Percentiles rank a stretch among this genome's conserved stretches.
Conservation (phyloP, 2,888 invertebrate genomes). For the Drosophila histrio region DNA sequence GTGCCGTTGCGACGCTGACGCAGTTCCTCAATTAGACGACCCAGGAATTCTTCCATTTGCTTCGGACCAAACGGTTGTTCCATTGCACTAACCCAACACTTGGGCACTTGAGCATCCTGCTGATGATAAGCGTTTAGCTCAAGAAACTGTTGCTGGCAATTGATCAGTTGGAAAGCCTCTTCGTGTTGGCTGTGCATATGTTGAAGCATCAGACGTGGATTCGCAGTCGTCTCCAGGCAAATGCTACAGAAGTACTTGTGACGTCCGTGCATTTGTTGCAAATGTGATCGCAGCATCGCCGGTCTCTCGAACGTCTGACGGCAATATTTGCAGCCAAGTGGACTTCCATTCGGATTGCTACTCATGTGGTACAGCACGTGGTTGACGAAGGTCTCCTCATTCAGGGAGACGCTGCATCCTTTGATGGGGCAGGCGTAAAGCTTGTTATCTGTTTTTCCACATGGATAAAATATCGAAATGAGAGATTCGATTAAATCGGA, state of each 20-base stretch:
- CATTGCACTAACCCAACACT: slow-evolving; percentile 42
- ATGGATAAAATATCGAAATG: background rate
- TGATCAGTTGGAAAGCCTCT: slow-evolving; percentile 60
- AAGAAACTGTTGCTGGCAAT: slow-evolving; percentile 19
- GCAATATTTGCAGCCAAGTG: slow-evolving; percentile 64
- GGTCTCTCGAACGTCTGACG: slow-evolving; percentile 52
- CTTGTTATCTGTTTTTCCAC: slow-evolving; percentile 51
- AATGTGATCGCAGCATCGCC: slow-evolving; percentile 85
- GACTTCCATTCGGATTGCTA: slow-evolving; percentile 39
- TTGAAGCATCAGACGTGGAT: slow-evolving; percentile 72
- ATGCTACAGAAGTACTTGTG: slow-evolving; percentile 87
- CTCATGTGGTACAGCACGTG: slow-evolving; percentile 71
- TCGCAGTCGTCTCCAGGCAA: slow-evolving; percentile 84
- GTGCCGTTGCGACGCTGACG: slow-evolving; percentile 52
- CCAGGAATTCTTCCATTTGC: slow-evolving; percentile 55
- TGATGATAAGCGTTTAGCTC: background rate
- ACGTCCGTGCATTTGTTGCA: slow-evolving; percentile 86
- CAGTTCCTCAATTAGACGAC: slow-evolving; percentile 63
- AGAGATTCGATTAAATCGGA: background rate
- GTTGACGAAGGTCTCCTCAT: slow-evolving; percentile 60
- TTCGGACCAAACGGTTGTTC: slow-evolving; percentile 70
- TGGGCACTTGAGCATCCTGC: slow-evolving; percentile 70
- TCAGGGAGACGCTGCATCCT: slow-evolving; percentile 58
- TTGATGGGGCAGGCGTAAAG: slow-evolving; percentile 70
- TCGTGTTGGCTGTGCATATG: slow-evolving; percentile 87